A percentile compares a stretch with the other conserved stretches of the same genome.
phyloP scores from a whole-genome alignment of 2,797 vertebrate genomes.

The Odontamblyopus rebecca region DNA sequence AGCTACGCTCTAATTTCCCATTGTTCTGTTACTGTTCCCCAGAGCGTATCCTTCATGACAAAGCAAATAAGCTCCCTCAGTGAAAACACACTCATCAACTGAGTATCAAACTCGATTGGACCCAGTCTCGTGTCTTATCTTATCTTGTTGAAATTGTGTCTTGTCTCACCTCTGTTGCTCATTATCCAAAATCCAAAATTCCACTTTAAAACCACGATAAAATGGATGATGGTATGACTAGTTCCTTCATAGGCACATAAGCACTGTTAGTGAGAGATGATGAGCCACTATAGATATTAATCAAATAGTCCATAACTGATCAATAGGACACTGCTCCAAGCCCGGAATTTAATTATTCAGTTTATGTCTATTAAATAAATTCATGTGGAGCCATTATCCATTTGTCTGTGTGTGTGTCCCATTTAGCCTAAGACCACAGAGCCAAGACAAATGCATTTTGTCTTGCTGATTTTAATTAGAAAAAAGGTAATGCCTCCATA shows the following conservation, averaged over 20 bases:
- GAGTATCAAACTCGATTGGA: too few species aligned
- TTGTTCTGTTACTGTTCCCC: conserved; percentile 36
- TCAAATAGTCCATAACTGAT: conserved; percentile 25
- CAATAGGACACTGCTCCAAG: conserved; percentile 24
- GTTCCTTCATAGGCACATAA: background rate
- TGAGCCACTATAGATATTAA: conserved; percentile 25
- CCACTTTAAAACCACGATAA: background rate
- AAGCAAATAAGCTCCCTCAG: conserved; percentile 21
- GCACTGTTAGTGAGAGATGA: conserved; percentile 15
- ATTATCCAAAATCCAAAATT: background rate
- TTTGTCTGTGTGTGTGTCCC: conserved; percentile 17
- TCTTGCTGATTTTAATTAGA: conserved; percentile 61
- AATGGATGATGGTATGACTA: background rate
- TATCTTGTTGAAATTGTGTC: too few species aligned
- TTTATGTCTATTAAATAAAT: conserved; percentile 27
- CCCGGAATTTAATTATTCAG: conserved; percentile 34
- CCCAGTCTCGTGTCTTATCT: too few species aligned
- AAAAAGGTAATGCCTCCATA: conserved; percentile 51
- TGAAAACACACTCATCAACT: conserved; percentile 15
- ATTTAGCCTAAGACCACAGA: conserved; percentile 16
- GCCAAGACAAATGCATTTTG: conserved; percentile 47
- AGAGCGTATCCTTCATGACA: conserved; percentile 20
- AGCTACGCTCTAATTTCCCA: conserved; percentile 45
- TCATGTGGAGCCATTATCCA: conserved; percentile 18
- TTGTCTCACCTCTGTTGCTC: too few species aligned